phyloP scores from a whole-genome alignment of 2,888 invertebrate genomes.

The Spilosoma lubricipeda region DNA sequence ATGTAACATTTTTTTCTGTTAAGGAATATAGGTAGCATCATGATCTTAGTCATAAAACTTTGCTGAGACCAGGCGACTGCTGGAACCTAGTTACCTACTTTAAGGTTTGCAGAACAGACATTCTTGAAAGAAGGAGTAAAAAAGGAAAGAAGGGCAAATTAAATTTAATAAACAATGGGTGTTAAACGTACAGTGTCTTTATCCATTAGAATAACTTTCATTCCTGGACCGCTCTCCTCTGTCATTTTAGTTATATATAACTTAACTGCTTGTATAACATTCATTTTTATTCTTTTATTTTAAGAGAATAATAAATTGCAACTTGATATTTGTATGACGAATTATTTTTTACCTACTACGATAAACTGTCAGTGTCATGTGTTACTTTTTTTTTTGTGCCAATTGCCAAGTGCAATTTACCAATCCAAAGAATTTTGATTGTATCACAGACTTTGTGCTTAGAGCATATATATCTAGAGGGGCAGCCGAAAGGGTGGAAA shows the following conservation, averaged over 20 bases:
- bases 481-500: too few species aligned
- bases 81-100: neutral
- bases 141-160: neutral
- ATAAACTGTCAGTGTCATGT: slow-evolving; percentile 5
- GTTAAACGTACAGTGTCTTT: slow-evolving; percentile 93
- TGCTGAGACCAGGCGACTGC: neutral
- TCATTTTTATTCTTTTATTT: slow-evolving; percentile 88
- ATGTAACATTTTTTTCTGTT: too few species aligned
- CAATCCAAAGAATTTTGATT: too few species aligned
- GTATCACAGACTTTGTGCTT: too few species aligned
- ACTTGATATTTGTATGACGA: too few species aligned
- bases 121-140: neutral
- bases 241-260: slow-evolving; percentile 99
- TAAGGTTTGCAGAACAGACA: neutral
- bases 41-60: neutral
- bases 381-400: too few species aligned
- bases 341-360: neutral
- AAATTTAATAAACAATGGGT: neutral
- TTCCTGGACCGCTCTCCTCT: slow-evolving; percentile 98
- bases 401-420: too few species aligned
- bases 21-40: too few species aligned
- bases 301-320: too few species aligned
- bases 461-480: too few species aligned
- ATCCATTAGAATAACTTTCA: slow-evolving; percentile 99
- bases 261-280: slow-evolving; percentile 96